phyloP scores from a whole-genome alignment of 2,888 invertebrate species.

The Diplazon laetatorius region DNA sequence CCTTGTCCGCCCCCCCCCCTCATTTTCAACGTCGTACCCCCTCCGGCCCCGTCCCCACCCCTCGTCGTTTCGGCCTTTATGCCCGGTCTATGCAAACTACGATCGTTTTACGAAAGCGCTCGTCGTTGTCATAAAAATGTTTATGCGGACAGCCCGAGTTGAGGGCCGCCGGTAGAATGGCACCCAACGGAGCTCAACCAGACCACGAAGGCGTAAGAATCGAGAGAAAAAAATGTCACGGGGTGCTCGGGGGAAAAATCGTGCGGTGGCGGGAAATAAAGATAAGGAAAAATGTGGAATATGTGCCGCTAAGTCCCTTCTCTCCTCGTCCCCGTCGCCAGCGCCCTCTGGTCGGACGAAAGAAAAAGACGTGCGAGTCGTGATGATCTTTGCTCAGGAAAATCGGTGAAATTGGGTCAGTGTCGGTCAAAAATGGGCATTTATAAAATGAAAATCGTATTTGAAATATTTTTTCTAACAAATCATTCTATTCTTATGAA shows the following conservation, averaged over 20 bases:
- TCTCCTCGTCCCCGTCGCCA: neutral
- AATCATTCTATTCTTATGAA: too few relatives aligned
- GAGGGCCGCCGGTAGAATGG: constrained; percentile 51
- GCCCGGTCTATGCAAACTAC: constrained; percentile 65
- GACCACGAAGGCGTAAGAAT: constrained; percentile 22
- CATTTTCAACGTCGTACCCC: neutral
- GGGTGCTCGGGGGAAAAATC: constrained; percentile 43
- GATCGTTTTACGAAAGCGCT: constrained; percentile 71
- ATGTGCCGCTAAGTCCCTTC: constrained; percentile 13
- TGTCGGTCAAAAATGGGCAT: neutral
- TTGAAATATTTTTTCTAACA: too few relatives aligned
- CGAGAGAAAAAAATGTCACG: constrained; percentile 32
- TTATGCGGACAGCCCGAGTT: constrained; percentile 72
- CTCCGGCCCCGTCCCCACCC: constrained; percentile 4
- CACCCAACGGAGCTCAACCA: constrained; percentile 44
- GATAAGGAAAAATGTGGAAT: constrained; percentile 47
- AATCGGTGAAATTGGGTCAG: constrained; percentile 26
- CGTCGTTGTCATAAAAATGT: constrained; percentile 74
- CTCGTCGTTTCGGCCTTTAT: constrained; percentile 33
- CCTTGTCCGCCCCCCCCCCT: neutral
- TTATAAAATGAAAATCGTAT: too few relatives aligned
- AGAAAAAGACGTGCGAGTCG: neutral
- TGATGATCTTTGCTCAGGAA: constrained; percentile 3
- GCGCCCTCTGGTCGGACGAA: too few relatives aligned
- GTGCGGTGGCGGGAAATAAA: constrained; percentile 35